Evolutionary conservation across 2,888 invertebrate species (phyloP).

Genomic region (Agrotis ipsilon): DNA sequence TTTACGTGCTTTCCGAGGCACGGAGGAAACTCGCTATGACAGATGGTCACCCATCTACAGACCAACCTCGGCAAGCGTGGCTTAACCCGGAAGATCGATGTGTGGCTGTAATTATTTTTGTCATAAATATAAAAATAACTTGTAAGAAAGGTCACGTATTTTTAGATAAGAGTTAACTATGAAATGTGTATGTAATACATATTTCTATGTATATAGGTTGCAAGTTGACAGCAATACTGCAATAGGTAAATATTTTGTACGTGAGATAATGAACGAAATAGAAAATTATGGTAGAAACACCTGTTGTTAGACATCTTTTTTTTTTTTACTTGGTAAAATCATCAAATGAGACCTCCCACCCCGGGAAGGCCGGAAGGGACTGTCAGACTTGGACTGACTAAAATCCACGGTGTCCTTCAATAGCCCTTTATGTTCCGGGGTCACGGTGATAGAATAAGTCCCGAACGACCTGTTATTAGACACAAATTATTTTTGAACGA

Average conservation of each 20-base stretch:
- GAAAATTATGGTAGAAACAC: neutral
- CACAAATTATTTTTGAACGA: too few relatives aligned
- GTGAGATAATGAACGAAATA: slow-evolving; percentile 6
- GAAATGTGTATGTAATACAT: neutral
- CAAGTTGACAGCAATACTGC: neutral
- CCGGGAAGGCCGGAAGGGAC: too few relatives aligned
- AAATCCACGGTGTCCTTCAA: too few relatives aligned
- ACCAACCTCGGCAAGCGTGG: neutral
- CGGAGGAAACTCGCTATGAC: too few relatives aligned
- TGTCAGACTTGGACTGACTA: too few relatives aligned
- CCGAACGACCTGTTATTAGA: neutral
- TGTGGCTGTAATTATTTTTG: neutral
- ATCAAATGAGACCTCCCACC: too few relatives aligned
- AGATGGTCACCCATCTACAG: too few relatives aligned
- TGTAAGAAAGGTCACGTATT: slow-evolving; percentile 8
- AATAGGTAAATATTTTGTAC: neutral
- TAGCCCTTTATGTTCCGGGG: too few relatives aligned
- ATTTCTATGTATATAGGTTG: neutral
- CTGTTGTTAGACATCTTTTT: neutral
- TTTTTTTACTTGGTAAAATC: too few relatives aligned
- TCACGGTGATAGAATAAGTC: too few relatives aligned
- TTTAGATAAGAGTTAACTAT: neutral
- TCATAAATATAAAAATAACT: neutral
- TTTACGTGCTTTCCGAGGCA: too few relatives aligned
- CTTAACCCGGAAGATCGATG: neutral